Evolutionary conservation across 2,797 vertebrate genomes (phyloP), one percentile per base, ranked within the genome.

Genomic region (Pseudocheirus occidentalis): DNA sequence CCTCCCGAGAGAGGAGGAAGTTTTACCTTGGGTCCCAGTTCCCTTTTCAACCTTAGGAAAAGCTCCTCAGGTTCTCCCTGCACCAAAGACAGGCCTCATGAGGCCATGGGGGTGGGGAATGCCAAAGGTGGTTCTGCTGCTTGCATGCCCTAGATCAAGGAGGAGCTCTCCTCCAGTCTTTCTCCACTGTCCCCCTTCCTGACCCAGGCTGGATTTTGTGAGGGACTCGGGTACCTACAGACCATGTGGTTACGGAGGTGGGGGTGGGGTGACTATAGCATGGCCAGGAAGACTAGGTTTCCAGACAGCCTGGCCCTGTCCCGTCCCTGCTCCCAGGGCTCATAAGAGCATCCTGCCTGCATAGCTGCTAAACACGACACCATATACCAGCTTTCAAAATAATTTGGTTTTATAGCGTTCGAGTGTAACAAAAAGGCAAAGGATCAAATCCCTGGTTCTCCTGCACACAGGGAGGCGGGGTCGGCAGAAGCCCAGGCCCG

Each of bases 351-450:
- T 13, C 4, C 12, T 4, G 16, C 3, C 98, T 98, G 98, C 96
- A 98, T 97, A 98, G 97, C 96, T 98, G 98, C 98, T 98, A 98
- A 98, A 97, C 97, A 99, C 98, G 98, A 98, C 98, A 95, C 13
- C 96, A 99, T 98, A 98, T 98, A 98, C 98, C 96, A 91, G 97
- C 96, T 98, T 98, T 98, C 98, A 97, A 98, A 98, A 98, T 98
- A 98, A 98, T 99, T 99, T 99, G 98, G 98, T 98, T 90, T 98
- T 98, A 98, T 98, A 99, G 98, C 97, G 18, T 98, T 98, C 94
- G 97, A 98, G 98, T 73, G 97, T 98, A 98, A 98, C 98, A 98
- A 99, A 98, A 98, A 97, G 34, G 96, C 97, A 95, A 97, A 97
- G 96, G 98, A 98, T 98, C 98, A 98, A 98, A 98, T 98, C 98